Percentiles rank a stretch among this genome's conserved stretches.
phyloP scores from a whole-genome alignment of 2,888 invertebrate genomes.

The Osmoderma eremita region DNA sequence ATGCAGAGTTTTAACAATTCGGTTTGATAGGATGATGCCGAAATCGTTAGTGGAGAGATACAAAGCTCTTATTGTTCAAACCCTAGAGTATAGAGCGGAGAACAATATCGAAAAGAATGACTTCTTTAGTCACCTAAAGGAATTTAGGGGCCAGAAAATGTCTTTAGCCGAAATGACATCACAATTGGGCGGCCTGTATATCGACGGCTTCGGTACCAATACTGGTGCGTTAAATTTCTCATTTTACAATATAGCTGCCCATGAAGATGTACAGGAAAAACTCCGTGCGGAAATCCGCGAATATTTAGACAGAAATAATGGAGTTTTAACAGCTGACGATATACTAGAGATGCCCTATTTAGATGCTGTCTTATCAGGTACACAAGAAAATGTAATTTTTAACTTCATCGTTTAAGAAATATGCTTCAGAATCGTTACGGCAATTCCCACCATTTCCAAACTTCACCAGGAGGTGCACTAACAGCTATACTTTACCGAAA shows the following conservation, averaged over 20 bases:
- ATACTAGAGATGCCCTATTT: slow-evolving; percentile 63
- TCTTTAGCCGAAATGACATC: slow-evolving; percentile 55
- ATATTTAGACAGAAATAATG: slow-evolving; percentile 53
- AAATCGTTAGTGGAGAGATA: slow-evolving; percentile 29
- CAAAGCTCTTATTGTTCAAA: slow-evolving; percentile 52
- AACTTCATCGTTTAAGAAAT: no score
- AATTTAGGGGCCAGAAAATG: slow-evolving; percentile 52
- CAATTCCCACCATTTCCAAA: slow-evolving; percentile 51
- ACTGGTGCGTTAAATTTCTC: slow-evolving; percentile 60
- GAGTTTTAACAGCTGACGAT: slow-evolving; percentile 59
- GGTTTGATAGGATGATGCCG: slow-evolving; percentile 25
- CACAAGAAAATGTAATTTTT: no score
- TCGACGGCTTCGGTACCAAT: slow-evolving; percentile 65
- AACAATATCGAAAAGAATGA: slow-evolving; percentile 60
- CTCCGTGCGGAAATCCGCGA: slow-evolving; percentile 59
- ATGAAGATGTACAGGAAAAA: slow-evolving; percentile 61
- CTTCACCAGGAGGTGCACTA: slow-evolving; percentile 50
- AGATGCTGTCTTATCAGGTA: slow-evolving; percentile 61
- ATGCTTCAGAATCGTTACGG: slow-evolving; percentile 43
- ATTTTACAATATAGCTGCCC: slow-evolving; percentile 59
- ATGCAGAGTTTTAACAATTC: neutral
- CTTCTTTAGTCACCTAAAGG: slow-evolving; percentile 60
- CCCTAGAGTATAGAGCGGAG: slow-evolving; percentile 58
- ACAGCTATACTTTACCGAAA: slow-evolving; percentile 46
- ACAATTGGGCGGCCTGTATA: slow-evolving; percentile 60